phyloP scores from a whole-genome alignment of 2,797 vertebrate species.

The Pelobates cultripes region DNA sequence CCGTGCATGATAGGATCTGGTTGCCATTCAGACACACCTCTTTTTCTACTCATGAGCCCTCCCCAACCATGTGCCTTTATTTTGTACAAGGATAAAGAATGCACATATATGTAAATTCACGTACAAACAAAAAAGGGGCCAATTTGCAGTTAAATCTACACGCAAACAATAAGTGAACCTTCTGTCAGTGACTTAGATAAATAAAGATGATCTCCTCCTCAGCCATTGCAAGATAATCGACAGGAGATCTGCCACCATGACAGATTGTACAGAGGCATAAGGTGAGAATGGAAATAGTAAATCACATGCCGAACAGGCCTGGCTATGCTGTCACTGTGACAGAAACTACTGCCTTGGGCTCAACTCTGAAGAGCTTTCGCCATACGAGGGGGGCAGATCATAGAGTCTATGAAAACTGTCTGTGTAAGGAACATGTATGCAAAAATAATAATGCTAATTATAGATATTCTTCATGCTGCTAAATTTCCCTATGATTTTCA shows the following conservation, averaged over 20 bases:
- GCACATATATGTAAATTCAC: neutral
- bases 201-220: conserved; percentile 33
- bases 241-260: conserved; percentile 35
- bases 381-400: neutral
- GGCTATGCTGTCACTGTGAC: conserved; percentile 11
- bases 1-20: too few relatives aligned
- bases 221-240: neutral
- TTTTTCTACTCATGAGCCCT: too few relatives aligned
- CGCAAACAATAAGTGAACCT: conserved; percentile 17
- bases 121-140: neutral
- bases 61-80: too few relatives aligned
- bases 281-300: conserved; percentile 42
- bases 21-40: too few relatives aligned
- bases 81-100: too few relatives aligned
- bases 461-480: neutral
- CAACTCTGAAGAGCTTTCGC: neutral
- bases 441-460: neutral
- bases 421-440: neutral
- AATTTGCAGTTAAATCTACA: conserved; percentile 27
- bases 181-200: conserved; percentile 32
- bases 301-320: conserved; percentile 36
- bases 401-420: neutral
- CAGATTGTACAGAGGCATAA: conserved; percentile 26
- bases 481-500: too few relatives aligned
- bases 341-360: neutral